Conservation (phyloP, 2,797 vertebrate species). For the Martes flavigula region DNA sequence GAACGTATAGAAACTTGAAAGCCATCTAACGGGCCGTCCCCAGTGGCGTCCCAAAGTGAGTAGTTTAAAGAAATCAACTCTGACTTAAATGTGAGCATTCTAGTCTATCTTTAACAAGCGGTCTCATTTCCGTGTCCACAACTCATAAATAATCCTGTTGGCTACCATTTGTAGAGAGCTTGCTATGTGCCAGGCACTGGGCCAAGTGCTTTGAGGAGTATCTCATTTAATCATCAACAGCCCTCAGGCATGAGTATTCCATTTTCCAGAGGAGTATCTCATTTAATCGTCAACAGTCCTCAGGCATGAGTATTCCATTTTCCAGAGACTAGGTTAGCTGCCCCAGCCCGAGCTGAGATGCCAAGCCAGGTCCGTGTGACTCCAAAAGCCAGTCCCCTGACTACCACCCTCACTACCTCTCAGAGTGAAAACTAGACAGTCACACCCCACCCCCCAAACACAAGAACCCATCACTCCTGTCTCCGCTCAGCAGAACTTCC, state of each 20-base stretch:
- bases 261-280: background rate
- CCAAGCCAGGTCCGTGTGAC: background rate
- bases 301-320: background rate
- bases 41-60: background rate
- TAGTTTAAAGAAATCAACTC: background rate
- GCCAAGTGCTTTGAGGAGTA: background rate
- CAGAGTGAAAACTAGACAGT: background rate
- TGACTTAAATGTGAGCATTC: background rate
- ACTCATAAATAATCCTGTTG: background rate
- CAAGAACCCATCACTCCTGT: background rate
- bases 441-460: background rate
- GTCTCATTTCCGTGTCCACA: background rate
- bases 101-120: background rate
- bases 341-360: background rate
- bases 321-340: background rate
- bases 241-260: background rate
- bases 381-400: background rate
- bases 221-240: background rate
- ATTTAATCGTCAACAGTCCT: background rate
- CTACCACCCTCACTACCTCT: background rate
- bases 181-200: background rate
- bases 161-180: background rate
- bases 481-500: background rate
- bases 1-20: background rate
- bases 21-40: background rate